A percentile compares a stretch with the other conserved stretches of the same genome.
phyloP scores from a whole-genome alignment of 1,140 invertebrate species.

The Solenopsis invicta region DNA sequence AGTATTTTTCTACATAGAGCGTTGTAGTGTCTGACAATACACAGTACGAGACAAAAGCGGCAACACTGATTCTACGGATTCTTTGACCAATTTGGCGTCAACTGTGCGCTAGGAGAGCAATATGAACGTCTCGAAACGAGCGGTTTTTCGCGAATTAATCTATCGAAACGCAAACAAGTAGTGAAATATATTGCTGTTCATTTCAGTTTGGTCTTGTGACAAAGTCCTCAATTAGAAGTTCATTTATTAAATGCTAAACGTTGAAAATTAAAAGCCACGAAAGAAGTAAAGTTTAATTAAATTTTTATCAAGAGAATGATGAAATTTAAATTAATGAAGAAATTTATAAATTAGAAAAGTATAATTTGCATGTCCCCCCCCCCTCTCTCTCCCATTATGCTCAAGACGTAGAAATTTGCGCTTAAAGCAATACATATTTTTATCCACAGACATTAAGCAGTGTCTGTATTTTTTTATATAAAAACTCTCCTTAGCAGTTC shows the following conservation, averaged over 20 bases:
- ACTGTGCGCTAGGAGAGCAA: not conserved
- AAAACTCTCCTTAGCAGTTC: not conserved
- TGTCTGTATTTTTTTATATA: not conserved
- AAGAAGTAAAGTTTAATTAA: not conserved
- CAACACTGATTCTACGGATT: conserved; percentile 14
- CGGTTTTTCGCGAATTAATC: not conserved
- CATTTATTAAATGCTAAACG: not conserved
- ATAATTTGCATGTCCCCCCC: not conserved
- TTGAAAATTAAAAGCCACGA: not conserved
- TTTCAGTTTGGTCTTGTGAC: not conserved
- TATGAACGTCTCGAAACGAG: conserved; percentile 6
- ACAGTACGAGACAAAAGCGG: not conserved
- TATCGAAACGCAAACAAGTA: not conserved
- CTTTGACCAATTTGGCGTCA: conserved; percentile 20
- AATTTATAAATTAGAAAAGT: not conserved
- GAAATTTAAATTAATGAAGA: not conserved
- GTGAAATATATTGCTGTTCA: not conserved
- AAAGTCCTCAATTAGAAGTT: not conserved
- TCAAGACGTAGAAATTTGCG: not conserved
- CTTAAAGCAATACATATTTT: not conserved
- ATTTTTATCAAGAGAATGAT: not conserved
- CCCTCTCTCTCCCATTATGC: too few species aligned
- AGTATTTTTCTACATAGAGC: conserved; percentile 29
- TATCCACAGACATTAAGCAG: not conserved
- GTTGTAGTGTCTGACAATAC: not conserved